Evolutionary conservation across 2,888 invertebrate genomes (phyloP).

Genomic region (Hydriomena furcata): DNA sequence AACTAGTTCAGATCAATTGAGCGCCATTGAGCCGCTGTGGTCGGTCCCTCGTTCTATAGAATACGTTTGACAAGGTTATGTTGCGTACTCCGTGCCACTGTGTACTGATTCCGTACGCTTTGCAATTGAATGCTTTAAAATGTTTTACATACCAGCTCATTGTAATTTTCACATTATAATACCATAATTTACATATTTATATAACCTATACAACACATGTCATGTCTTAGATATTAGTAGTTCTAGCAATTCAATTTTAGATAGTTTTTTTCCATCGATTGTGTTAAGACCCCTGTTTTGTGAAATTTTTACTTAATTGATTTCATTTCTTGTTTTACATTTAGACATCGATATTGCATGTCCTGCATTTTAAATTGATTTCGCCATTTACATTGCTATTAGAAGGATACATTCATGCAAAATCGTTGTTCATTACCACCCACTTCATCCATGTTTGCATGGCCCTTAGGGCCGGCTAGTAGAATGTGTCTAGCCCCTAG

Average conservation of each 20-base stretch:
- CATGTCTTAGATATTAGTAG: not conserved
- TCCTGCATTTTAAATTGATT: constrained; percentile 1
- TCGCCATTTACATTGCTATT: no score
- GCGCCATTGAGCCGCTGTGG: constrained; percentile 66
- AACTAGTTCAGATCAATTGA: constrained; percentile 79
- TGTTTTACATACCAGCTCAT: constrained; percentile 17
- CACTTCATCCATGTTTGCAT: constrained; percentile 68
- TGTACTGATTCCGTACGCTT: constrained; percentile 43
- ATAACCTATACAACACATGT: not conserved
- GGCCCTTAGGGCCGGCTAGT: constrained; percentile 77
- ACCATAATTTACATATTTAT: constrained; percentile 6
- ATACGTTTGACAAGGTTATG: constrained; percentile 70
- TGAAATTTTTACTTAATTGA: constrained; percentile 34
- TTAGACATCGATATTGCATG: constrained; percentile 52
- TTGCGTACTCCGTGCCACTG: constrained; percentile 49
- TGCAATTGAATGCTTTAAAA: constrained; percentile 42
- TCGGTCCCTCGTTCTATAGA: constrained; percentile 64
- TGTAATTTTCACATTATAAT: constrained; percentile 12
- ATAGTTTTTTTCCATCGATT: not conserved
- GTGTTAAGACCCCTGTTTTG: constrained; percentile 5
- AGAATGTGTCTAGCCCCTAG: constrained; percentile 82
- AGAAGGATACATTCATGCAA: constrained; percentile 46
- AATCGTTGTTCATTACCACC: constrained; percentile 46
- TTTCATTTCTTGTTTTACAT: constrained; percentile 40
- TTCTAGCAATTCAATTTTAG: not conserved